Evolutionary conservation across 2,797 vertebrate species (phyloP).

Genomic region (Clarias platycephalus): DNA sequence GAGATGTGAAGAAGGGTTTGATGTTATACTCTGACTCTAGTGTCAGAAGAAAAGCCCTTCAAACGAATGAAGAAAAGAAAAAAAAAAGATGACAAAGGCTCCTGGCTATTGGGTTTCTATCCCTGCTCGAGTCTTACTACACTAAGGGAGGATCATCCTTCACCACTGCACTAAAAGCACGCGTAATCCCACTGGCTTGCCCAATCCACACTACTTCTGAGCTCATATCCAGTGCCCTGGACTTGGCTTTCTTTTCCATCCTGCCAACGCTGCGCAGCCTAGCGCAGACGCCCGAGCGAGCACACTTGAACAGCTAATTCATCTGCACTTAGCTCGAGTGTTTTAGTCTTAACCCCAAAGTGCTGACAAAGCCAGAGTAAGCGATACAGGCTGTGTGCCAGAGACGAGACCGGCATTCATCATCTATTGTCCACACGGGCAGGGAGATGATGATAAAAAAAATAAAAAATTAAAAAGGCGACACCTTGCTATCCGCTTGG

Average conservation of each 20-base stretch:
- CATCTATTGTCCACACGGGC: conserved; percentile 63
- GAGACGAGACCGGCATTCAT: conserved; percentile 57
- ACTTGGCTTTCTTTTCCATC: neutral
- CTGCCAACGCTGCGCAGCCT: neutral
- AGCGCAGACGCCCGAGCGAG: neutral
- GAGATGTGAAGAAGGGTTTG: conserved; percentile 12
- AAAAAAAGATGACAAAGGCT: neutral
- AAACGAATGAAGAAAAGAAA: neutral
- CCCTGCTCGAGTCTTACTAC: neutral
- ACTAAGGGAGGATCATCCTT: conserved; percentile 31
- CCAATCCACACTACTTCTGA: conserved; percentile 1
- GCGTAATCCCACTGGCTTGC: neutral
- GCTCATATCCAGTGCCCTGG: neutral
- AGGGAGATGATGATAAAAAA: conserved; percentile 40
- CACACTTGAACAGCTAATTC: conserved; percentile 17
- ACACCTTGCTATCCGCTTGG: conserved; percentile 63
- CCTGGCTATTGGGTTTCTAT: conserved; percentile 19
- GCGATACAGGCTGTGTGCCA: conserved; percentile 29
- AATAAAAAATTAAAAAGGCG: conserved; percentile 58
- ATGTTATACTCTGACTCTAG: neutral
- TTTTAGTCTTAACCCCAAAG: conserved; percentile 35
- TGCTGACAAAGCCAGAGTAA: conserved; percentile 35
- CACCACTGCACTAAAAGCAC: conserved; percentile 5
- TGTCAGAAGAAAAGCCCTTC: neutral
- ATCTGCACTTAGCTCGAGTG: conserved; percentile 32